Evolutionary conservation across 1,140 invertebrate species (phyloP), one percentile per base, ranked within the genome.

Genomic region (Drosophila aff.): DNA sequence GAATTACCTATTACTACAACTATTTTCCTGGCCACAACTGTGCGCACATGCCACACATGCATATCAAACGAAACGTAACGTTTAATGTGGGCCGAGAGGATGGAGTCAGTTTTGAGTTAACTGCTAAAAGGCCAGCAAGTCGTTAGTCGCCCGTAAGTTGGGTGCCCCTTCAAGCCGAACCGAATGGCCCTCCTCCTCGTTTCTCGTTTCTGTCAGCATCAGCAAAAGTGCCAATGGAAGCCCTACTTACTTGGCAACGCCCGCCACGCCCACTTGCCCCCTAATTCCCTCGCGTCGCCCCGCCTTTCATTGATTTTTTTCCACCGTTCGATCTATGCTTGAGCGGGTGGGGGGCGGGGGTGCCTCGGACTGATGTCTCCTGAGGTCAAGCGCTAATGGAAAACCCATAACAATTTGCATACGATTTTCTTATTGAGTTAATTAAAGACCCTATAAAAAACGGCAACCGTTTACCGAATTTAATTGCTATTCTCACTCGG

Each of bases 241-340:
- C 84, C 84, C 81, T 89, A 89, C 53, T 89, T 90, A 89, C 84
- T 73, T 84, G 76, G 77, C 40, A 68, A 76, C 52, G 23, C 16
- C 31, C 36, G 60, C 61, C 78, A 63, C 76, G 49, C 76, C 75
- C 58, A 75, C 69, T 23, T 55, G 38, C 43, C 36, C 40, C 47
- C 28, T 52, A 52, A 52, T 52, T 33, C 49, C n/a, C 26, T 33
- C 10, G 38, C 10, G 11, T 31, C 44, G 31, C 23, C 36, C 31
- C 40, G 52, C 47, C 47, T 43, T 78, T 75, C 85, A 89, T 89
- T 89, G 84, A 89, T 89, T 89, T 89, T 87, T 46, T 49, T 26
- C 21, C 15, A 23, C 33, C 38, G 4, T 74, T 74, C 57, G 73
- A 78, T 81, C 74, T 84, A 53, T 31, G 59, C 10, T 15, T 33